Base-by-base conservation (phyloP, 2,888 invertebrate genomes). In the Cantharis rustica region DNA sequence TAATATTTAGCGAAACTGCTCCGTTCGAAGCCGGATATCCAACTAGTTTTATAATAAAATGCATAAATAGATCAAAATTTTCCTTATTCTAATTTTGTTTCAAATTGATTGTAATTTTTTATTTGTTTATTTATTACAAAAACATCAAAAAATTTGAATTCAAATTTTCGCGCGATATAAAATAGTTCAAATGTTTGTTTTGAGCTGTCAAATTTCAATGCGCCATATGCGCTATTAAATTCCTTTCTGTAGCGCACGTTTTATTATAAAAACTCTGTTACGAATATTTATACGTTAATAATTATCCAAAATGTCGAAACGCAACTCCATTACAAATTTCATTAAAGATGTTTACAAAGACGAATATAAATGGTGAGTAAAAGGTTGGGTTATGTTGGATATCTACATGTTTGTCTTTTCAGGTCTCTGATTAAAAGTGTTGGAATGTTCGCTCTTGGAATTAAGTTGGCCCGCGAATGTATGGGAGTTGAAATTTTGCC, bases 341-440 rank as follows among this genome's bases (percentile, higher is more conserved):
- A 81, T 94, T 16, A 92, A 92, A 86, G 91, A 91, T 82, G 89
- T 95, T 76, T 95, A 95, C 84, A 89, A 93, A 84, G 94, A 95
- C 86, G 94, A 94, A 76, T 95, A 93, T 83, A 94, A 94, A 90
- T 95, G 95, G 95, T 94, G 88, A 90, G 90, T 88, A 76, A 81
- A 80, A 71, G 23, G 69, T 68, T 20, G 72, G 77, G 74, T 79
- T 78, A 75, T 72, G 69, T 79, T 3, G 9, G 7, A n/a, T 9
- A 64, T 13, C 61, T 75, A 17, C 73, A 16, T 63, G n/a, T 68
- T 7, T 3, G 10, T 13, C 11, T 70, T 31, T 88, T 90, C 90
- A 96, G 96, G 96, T 93, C 94, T 83, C 85, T 95, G 62, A 92
- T 95, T 69, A 96, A 96, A 89, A 95, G 95, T 86, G 89, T 94